Evolutionary conservation across 2,797 vertebrate genomes (phyloP).

Genomic region (Setipinna tenuifilis): DNA sequence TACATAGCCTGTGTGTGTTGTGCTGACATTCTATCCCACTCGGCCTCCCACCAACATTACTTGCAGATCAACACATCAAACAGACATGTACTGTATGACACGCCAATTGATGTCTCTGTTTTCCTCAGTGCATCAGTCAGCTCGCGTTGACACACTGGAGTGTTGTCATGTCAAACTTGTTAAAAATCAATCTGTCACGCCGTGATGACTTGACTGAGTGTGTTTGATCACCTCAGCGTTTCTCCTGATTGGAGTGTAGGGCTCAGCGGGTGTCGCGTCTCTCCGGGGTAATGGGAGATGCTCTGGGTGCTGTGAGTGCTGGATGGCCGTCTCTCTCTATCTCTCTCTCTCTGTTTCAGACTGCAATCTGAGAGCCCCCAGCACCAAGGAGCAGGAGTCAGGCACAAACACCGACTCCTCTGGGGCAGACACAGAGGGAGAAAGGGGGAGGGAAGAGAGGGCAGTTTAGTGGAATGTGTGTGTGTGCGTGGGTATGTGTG

Average conservation of each 20-base stretch:
- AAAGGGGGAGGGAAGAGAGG: neutral
- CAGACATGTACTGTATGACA: neutral
- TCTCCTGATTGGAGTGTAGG: neutral
- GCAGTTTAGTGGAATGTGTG: neutral
- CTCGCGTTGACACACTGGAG: neutral
- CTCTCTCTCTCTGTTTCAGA: too few relatives aligned
- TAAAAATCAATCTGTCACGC: neutral
- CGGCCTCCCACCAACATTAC: neutral
- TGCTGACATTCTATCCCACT: neutral
- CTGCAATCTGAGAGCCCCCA: neutral
- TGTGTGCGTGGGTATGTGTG: neutral
- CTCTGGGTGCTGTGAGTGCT: neutral
- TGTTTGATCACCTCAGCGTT: neutral
- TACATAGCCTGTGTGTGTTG: neutral
- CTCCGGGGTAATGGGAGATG: neutral
- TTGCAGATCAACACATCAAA: neutral
- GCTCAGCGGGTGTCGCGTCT: neutral
- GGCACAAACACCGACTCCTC: neutral
- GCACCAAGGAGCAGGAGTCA: neutral
- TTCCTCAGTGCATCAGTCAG: neutral
- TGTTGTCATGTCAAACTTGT: neutral
- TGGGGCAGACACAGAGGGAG: neutral
- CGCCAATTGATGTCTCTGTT: neutral
- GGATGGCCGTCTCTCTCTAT: neutral
- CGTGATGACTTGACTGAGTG: neutral